Evolutionary conservation across 2,888 invertebrate genomes (phyloP).

Genomic region (Myopa tessellatipennis): DNA sequence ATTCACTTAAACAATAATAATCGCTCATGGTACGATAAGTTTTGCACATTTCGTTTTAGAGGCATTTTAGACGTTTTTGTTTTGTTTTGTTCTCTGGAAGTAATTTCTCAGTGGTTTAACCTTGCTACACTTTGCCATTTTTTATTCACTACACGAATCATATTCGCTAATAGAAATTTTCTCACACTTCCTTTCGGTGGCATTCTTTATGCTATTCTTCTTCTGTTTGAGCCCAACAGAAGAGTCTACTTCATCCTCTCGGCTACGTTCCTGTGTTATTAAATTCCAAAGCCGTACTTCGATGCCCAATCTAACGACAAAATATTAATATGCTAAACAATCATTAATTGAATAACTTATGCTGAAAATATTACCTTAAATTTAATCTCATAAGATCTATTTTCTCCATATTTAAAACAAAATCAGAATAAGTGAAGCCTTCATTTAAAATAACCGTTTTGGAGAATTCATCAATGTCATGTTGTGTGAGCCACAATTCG

Average conservation of each 20-base stretch:
- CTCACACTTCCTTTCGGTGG: constrained; percentile 38
- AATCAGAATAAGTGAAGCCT: constrained; percentile 82
- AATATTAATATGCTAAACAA: constrained; percentile 18
- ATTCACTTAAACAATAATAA: constrained; percentile 22
- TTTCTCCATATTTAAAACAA: constrained; percentile 81
- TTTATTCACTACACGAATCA: constrained; percentile 64
- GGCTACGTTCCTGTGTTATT: constrained; percentile 69
- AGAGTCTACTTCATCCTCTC: constrained; percentile 50
- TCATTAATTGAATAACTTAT: background rate
- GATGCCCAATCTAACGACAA: constrained; percentile 77
- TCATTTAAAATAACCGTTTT: constrained; percentile 78
- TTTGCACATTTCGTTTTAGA: constrained; percentile 8
- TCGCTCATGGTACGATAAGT: constrained; percentile 1
- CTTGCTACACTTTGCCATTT: background rate
- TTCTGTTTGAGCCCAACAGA: constrained; percentile 33
- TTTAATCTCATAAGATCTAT: constrained; percentile 85
- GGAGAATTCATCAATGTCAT: constrained; percentile 77
- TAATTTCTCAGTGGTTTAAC: background rate
- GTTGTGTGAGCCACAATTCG: constrained; percentile 77
- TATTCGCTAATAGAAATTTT: constrained; percentile 62
- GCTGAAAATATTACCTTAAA: constrained; percentile 73
- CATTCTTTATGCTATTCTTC: constrained; percentile 9
- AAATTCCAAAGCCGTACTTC: constrained; percentile 89
- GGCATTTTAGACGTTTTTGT: background rate
- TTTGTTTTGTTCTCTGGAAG: background rate